Percentiles rank a stretch among this genome's conserved stretches.
Evolutionary conservation across 2,888 invertebrate species (phyloP).

Genomic region (Allophyes oxyacanthae): DNA sequence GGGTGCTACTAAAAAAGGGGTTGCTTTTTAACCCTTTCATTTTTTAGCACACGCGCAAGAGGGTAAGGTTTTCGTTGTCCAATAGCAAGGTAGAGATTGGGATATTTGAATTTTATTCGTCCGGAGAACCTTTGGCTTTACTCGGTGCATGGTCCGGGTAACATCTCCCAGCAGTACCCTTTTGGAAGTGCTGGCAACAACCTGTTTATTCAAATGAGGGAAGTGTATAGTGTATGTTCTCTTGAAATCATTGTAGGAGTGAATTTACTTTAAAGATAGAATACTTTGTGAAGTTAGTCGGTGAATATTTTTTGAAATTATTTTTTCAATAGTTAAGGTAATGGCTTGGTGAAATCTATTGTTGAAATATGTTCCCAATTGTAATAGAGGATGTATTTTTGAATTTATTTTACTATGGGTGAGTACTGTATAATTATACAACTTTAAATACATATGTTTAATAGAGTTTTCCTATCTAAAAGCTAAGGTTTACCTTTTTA

Average conservation of each 20-base stretch:
- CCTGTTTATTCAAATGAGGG: constrained; percentile 67
- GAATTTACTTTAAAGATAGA: constrained; percentile 4
- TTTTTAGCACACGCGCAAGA: constrained; percentile 88
- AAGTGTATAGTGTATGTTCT: constrained; percentile 8
- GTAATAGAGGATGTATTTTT: background rate
- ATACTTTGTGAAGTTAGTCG: constrained; percentile 15
- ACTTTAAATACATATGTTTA: background rate
- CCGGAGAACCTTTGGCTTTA: constrained; percentile 63
- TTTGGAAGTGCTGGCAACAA: constrained; percentile 63
- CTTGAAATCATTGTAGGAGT: background rate
- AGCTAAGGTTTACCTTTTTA: too few relatives aligned
- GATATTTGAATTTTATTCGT: constrained; percentile 79
- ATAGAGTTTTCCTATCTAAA: too few relatives aligned
- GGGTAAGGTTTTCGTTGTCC: constrained; percentile 79
- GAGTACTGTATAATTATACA: too few relatives aligned
- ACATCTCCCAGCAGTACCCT: constrained; percentile 70
- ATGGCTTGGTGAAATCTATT: background rate
- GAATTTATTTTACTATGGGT: background rate
- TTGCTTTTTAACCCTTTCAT: constrained; percentile 85
- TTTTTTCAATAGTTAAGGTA: constrained; percentile 1
- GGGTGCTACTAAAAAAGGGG: constrained; percentile 80
- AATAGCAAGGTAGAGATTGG: constrained; percentile 78
- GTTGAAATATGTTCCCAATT: background rate
- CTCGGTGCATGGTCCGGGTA: constrained; percentile 66
- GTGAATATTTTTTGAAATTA: constrained; percentile 1